Evolutionary conservation across 2,797 vertebrate species (phyloP).

Genomic region (Dryobates pubescens): DNA sequence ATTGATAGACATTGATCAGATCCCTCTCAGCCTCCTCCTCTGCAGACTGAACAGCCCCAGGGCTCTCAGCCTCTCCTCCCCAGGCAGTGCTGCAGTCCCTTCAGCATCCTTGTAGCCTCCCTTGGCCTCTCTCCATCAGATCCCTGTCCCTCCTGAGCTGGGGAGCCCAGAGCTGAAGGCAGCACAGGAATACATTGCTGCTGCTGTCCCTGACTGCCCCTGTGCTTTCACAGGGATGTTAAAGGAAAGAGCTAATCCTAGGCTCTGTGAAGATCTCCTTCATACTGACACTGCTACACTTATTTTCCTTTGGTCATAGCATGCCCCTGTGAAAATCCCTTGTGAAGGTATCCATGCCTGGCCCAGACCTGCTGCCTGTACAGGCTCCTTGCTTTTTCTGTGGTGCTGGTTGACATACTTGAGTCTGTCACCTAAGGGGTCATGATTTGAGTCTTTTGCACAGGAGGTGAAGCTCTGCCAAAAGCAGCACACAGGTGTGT

Average conservation of each 20-base stretch:
- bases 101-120: too few species aligned
- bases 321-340: background rate
- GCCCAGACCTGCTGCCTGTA: background rate
- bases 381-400: background rate
- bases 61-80: too few species aligned
- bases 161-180: too few species aligned
- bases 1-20: too few species aligned
- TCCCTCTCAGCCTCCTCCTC: too few species aligned
- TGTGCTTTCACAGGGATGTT: background rate
- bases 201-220: background rate
- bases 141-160: too few species aligned
- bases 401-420: background rate
- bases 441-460: background rate
- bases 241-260: background rate
- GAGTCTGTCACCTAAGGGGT: background rate
- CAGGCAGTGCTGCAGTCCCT: too few species aligned
- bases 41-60: too few species aligned
- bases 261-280: background rate
- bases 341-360: background rate
- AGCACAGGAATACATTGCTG: background rate
- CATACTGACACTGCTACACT: background rate
- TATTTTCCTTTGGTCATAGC: background rate
- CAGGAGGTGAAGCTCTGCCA: background rate
- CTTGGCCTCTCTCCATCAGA: too few species aligned
- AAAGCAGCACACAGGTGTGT: background rate